A percentile compares a stretch with the other conserved stretches of the same genome.
Conservation (phyloP, 2,797 vertebrate genomes). For the Semotilus atromaculatus region DNA sequence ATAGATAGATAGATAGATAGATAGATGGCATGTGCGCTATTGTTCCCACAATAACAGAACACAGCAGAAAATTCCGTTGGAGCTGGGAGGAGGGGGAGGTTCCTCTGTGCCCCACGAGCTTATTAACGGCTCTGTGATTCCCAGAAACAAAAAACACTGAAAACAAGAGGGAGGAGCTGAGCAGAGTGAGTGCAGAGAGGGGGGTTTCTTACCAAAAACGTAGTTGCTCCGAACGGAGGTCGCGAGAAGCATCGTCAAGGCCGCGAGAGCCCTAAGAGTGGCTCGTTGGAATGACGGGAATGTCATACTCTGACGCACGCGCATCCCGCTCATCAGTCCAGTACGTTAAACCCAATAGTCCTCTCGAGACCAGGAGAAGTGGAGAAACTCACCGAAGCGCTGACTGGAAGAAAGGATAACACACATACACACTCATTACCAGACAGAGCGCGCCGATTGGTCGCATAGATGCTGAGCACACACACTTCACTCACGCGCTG, state of each 20-base stretch:
- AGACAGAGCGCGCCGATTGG: slow-evolving; percentile 17
- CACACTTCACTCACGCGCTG: slow-evolving; percentile 60
- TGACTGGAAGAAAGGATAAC: slow-evolving; percentile 69
- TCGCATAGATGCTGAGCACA: slow-evolving; percentile 27
- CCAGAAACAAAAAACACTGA: slow-evolving; percentile 65
- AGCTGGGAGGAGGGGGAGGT: slow-evolving; percentile 56
- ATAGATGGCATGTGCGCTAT: background rate
- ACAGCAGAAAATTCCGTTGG: slow-evolving; percentile 66
- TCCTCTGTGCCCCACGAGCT: slow-evolving; percentile 66
- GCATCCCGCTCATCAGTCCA: slow-evolving; percentile 65
- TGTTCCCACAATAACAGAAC: slow-evolving; percentile 60
- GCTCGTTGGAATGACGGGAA: slow-evolving; percentile 67
- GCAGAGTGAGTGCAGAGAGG: slow-evolving; percentile 30
- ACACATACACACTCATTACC: slow-evolving; percentile 43
- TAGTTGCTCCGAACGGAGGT: slow-evolving; percentile 72
- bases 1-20: slow-evolving; percentile 30
- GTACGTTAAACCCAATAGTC: slow-evolving; percentile 64
- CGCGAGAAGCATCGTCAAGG: slow-evolving; percentile 65
- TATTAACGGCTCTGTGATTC: slow-evolving; percentile 73
- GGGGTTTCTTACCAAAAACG: slow-evolving; percentile 62
- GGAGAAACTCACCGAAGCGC: slow-evolving; percentile 62
- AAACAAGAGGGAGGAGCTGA: slow-evolving; percentile 44
- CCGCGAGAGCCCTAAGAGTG: slow-evolving; percentile 59
- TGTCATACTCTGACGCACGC: slow-evolving; percentile 70
- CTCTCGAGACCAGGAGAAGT: slow-evolving; percentile 67